Evolutionary conservation across 2,888 invertebrate species (phyloP).

Genomic region (Bruchidius siliquastri): DNA sequence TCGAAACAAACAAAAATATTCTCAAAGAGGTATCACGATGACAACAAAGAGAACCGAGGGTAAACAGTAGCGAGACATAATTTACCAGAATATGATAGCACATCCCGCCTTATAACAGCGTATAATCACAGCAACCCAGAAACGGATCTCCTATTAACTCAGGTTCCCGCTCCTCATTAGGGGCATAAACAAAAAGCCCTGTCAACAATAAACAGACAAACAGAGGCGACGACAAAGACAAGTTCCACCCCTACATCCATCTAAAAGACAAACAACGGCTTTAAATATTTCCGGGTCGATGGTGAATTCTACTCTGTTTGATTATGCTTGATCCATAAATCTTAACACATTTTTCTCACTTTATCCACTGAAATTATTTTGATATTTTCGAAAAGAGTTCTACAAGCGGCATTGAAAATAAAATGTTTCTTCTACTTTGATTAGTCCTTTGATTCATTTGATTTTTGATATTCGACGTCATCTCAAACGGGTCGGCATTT

Average conservation of each 20-base stretch:
- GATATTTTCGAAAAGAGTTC: no score
- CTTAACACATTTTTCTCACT: no score
- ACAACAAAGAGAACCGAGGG: background rate
- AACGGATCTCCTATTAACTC: background rate
- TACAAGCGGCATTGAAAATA: no score
- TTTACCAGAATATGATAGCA: background rate
- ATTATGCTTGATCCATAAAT: no score
- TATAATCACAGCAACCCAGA: background rate
- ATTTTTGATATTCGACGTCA: no score
- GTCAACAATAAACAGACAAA: background rate
- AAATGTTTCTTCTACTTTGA: no score
- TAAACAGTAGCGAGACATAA: background rate
- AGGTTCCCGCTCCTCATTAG: background rate
- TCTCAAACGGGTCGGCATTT: no score
- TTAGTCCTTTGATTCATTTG: no score
- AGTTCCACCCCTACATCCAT: background rate
- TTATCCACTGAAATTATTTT: no score
- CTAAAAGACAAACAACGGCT: background rate
- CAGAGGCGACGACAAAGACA: background rate
- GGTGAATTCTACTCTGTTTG: no score
- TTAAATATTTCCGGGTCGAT: background rate
- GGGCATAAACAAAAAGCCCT: background rate
- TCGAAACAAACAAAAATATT: no score
- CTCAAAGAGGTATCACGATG: no score
- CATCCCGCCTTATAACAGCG: background rate